These are phyloP conservation scores for Chaetodon trifasciatus DNA, from an alignment of 2,797 vertebrate species.

Conservation along the genomic window DNA sequence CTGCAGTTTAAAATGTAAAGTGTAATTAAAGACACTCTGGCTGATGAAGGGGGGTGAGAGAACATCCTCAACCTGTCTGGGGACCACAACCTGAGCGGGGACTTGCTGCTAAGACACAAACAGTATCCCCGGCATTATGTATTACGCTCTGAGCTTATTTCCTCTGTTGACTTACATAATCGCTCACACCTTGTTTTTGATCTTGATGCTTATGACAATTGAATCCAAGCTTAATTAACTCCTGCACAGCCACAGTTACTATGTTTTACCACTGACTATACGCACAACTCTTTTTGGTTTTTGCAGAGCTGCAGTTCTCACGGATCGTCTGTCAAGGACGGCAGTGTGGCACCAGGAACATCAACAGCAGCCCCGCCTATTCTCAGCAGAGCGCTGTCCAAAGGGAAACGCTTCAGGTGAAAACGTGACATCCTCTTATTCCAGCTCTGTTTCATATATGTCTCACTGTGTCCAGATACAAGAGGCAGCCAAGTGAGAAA, in stretches of 20 bases:
- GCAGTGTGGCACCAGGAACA: constrained; percentile 62
- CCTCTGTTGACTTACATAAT: constrained; percentile 33
- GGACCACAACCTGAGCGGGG: constrained; percentile 44
- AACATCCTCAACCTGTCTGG: constrained; percentile 62
- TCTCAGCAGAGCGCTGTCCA: constrained; percentile 78
- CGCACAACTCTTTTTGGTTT: constrained; percentile 9
- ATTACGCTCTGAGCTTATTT: constrained; percentile 20
- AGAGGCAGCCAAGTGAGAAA: constrained; percentile 57
- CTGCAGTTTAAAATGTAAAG: constrained; percentile 83
- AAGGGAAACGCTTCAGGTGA: constrained; percentile 87
- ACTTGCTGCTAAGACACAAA: constrained; percentile 50
- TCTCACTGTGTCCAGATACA: constrained; percentile 29
- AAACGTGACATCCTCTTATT: constrained; percentile 52
- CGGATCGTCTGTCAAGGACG: constrained; percentile 69
- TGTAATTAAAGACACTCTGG: constrained; percentile 82
- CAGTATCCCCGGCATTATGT: constrained; percentile 51
- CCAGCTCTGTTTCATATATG: constrained; percentile 41
- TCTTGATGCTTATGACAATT: constrained; percentile 1
- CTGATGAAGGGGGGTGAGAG: constrained; percentile 47
- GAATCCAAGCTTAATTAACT: not conserved
- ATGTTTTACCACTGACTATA: constrained; percentile 18
- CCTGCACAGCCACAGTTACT: not conserved
- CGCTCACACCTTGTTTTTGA: constrained; percentile 11
- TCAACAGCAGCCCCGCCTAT: constrained; percentile 68
- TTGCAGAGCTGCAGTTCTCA: constrained; percentile 81